phyloP scores from a whole-genome alignment of 2,888 invertebrate species.

The Serrognathus titanus region DNA sequence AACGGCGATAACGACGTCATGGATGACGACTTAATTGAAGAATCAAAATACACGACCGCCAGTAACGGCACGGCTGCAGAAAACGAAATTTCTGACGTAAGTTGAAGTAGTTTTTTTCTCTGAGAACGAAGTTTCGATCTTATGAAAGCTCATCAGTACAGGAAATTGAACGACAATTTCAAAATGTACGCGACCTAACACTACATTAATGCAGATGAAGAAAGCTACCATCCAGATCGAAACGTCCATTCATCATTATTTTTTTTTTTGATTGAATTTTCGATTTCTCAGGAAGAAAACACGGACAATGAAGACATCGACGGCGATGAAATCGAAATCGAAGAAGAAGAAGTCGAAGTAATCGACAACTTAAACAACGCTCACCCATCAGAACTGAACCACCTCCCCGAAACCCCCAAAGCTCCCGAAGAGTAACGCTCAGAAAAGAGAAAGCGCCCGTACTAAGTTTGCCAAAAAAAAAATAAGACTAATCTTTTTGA shows the following conservation, averaged over 20 bases:
- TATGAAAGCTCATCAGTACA: not conserved
- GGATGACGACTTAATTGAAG: conserved; percentile 27
- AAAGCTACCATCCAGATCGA: not conserved
- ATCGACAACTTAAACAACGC: conserved; percentile 1
- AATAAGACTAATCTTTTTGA: too few relatives aligned
- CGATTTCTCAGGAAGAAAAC: conserved; percentile 33
- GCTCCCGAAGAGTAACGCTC: too few relatives aligned
- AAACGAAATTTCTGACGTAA: conserved; percentile 36
- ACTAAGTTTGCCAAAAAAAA: too few relatives aligned
- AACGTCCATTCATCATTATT: not conserved
- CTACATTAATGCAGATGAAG: too few relatives aligned
- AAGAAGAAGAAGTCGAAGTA: conserved; percentile 19
- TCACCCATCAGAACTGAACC: too few relatives aligned
- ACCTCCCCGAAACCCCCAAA: too few relatives aligned
- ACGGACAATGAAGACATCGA: conserved; percentile 29
- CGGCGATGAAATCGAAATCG: conserved; percentile 33
- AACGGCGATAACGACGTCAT: conserved; percentile 23
- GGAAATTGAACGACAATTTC: too few relatives aligned
- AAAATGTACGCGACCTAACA: too few relatives aligned
- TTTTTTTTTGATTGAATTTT: not conserved
- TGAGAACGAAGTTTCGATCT: not conserved
- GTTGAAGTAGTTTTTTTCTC: conserved; percentile 18
- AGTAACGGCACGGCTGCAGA: conserved; percentile 53
- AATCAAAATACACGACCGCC: conserved; percentile 56
- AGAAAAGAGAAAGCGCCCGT: too few relatives aligned